phyloP scores from a whole-genome alignment of 2,113 vertebrate species.

The Eleginops maclovinus region DNA sequence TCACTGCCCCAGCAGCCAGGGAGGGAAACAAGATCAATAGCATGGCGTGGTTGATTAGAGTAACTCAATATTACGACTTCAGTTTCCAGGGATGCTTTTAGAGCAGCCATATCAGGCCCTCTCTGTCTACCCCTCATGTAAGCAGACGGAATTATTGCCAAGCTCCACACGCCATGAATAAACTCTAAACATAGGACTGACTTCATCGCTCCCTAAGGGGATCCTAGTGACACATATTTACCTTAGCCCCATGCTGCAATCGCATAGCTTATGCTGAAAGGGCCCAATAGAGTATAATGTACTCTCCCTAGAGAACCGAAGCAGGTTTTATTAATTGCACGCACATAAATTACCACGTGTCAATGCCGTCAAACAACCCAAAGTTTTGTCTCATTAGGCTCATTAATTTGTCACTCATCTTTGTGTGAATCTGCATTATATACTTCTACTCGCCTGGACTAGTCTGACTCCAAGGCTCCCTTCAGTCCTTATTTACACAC shows the following conservation, averaged over 20 bases:
- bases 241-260: constrained; percentile 40
- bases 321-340: constrained; percentile 43
- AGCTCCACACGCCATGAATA: constrained; percentile 42
- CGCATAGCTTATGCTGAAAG: constrained; percentile 28
- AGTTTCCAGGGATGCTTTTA: constrained; percentile 74
- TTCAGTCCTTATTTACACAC: constrained; percentile 75
- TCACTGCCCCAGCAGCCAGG: constrained; percentile 55
- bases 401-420: constrained; percentile 55
- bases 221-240: constrained; percentile 64
- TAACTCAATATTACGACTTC: constrained; percentile 77
- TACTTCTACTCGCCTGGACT: constrained; percentile 35
- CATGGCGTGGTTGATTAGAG: constrained; percentile 76
- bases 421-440: constrained; percentile 43
- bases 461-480: constrained; percentile 54
- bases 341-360: constrained; percentile 28
- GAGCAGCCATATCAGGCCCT: constrained; percentile 46
- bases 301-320: constrained; percentile 24
- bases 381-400: constrained; percentile 60
- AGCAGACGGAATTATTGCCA: constrained; percentile 23
- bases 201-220: constrained; percentile 43
- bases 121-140: constrained; percentile 42
- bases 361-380: constrained; percentile 26
- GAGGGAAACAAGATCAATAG: constrained; percentile 75
- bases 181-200: constrained; percentile 40
- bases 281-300: constrained; percentile 34